Base-by-base conservation (phyloP, 2,113 vertebrate genomes). In the Heptranchias perlo region DNA sequence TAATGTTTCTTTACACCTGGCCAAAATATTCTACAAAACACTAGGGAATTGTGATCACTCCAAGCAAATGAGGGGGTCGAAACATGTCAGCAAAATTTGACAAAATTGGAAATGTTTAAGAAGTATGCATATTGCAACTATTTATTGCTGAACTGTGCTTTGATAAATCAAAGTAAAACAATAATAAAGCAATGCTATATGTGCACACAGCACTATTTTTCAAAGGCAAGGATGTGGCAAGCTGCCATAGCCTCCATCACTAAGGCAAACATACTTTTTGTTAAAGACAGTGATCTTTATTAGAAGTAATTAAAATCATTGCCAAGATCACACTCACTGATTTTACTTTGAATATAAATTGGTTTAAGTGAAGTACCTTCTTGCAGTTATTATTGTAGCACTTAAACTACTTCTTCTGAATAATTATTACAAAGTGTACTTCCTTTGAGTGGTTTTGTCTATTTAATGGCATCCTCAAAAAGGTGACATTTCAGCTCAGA, bases 291-390 rank as follows among this genome's bases (percentile, higher is more conserved):
- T 93, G 44, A 93, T 93, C n/a, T 93, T 93, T 93, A 93, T 93
- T 93, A 18, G 58, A 62, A 87, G 35, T 64, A 93, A 93, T 93
- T 93, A 93, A 93, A 93, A 62, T 93, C 91, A 62, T n/a, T 39
- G 91, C 91, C 91, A 93, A 93, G 58, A 62, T 93, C 58, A 93
- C 91, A 62, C 31, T 93, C 35, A 8, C 11, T 93, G 91, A 62
- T 93, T 93, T 93, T 39, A 39, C 91, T 93, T 93, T 93, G 61
- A 93, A 93, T 93, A 44, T 93, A 93, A 93, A 93, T 93, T 93
- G 91, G 35, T 93, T 64, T 93, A n/a, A 64, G 35, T 61, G 58
- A 64, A 62, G n/a, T 44, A 93, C n/a, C 44, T 93, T 93, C 91
- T 93, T 93, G 58, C 91, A 62, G 91, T 93, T 62, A 93, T 93